Percentiles rank a stretch among this genome's conserved stretches.
Evolutionary conservation across 2,888 invertebrate genomes (phyloP).

Genomic region (Amorpha juglandis): DNA sequence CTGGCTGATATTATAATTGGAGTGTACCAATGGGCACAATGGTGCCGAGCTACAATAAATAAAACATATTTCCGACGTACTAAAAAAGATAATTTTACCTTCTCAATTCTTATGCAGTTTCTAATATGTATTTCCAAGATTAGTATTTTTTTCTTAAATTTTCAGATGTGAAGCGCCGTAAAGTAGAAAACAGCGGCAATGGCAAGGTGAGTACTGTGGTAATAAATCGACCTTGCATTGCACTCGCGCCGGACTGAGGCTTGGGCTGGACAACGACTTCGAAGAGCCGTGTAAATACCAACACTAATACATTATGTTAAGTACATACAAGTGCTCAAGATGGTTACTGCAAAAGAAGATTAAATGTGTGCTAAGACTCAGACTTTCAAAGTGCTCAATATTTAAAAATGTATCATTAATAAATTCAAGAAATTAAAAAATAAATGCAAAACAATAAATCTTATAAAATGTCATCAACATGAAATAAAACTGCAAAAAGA

Average conservation of each 20-base stretch:
- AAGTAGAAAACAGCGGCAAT: slow-evolving; percentile 89
- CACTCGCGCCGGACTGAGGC: slow-evolving; percentile 83
- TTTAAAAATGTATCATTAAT: slow-evolving; percentile 25
- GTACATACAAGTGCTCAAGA: slow-evolving; percentile 17
- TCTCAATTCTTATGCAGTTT: too few species aligned
- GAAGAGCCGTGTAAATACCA: slow-evolving; percentile 33
- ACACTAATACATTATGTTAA: not conserved
- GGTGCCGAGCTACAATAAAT: too few species aligned
- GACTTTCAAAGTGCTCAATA: slow-evolving; percentile 38
- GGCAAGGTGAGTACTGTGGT: slow-evolving; percentile 92
- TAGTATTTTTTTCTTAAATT: slow-evolving; percentile 30
- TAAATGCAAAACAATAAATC: not conserved
- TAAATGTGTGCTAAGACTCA: slow-evolving; percentile 38
- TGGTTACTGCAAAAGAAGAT: slow-evolving; percentile 22
- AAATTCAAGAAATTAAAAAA: not conserved
- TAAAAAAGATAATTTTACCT: too few species aligned
- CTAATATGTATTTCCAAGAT: not conserved
- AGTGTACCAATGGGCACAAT: too few species aligned
- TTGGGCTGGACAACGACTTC: slow-evolving; percentile 81
- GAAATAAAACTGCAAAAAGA: slow-evolving; percentile 13
- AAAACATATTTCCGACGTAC: too few species aligned
- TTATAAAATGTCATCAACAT: slow-evolving; percentile 1
- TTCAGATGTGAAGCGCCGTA: slow-evolving; percentile 92
- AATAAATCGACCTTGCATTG: slow-evolving; percentile 69
- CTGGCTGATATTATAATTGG: too few species aligned